Percentiles rank a stretch among this genome's conserved stretches.
These are phyloP conservation scores for Perizoma flavofasciatum DNA, from an alignment of 2,888 invertebrate genomes.

Conservation along the genomic window DNA sequence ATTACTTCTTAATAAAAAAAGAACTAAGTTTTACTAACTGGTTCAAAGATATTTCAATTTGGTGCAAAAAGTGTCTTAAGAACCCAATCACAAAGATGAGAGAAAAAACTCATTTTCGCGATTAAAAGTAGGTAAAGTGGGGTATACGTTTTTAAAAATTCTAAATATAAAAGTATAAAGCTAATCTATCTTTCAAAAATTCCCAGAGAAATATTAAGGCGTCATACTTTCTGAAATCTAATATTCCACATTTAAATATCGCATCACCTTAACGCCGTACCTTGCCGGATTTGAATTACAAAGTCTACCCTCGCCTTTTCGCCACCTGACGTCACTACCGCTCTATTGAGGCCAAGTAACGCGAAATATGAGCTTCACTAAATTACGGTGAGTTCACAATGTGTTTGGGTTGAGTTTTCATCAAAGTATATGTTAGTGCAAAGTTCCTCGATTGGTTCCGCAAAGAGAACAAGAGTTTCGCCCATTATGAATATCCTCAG, in stretches of 20 bases:
- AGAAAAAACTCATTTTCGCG: no score
- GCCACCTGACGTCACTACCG: constrained; percentile 54
- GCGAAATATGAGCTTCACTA: constrained; percentile 45
- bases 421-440: constrained; percentile 7
- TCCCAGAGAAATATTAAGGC: constrained; percentile 50
- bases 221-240: constrained; percentile 66
- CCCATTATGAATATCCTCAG: no score
- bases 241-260: constrained; percentile 76
- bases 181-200: constrained; percentile 19
- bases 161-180: constrained; percentile 8
- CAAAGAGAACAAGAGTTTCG: no score
- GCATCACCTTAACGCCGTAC: constrained; percentile 61
- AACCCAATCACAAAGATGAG: no score
- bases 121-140: no score
- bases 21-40: no score
- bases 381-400: constrained; percentile 28
- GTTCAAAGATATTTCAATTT: no score
- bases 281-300: constrained; percentile 75
- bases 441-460: background rate
- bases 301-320: constrained; percentile 68
- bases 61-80: no score
- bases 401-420: constrained; percentile 24
- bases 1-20: no score
- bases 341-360: constrained; percentile 32
- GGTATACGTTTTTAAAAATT: background rate